These are phyloP conservation scores for Ornithoptera priamus DNA, from an alignment of 2,888 invertebrate species.

Conservation along the genomic window DNA sequence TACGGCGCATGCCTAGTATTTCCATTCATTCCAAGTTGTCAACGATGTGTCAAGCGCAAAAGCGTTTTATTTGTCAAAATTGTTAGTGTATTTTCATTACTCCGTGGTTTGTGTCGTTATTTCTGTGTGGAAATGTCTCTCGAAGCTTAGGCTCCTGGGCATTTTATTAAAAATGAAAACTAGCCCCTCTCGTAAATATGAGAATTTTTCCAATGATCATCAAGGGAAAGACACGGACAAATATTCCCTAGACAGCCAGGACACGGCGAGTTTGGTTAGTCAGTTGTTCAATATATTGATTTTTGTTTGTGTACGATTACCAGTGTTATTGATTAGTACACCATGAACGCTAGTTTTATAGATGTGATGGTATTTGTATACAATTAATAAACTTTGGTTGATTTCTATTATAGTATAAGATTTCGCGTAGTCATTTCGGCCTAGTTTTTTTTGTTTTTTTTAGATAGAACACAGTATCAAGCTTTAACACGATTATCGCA, in stretches of 20 bases:
- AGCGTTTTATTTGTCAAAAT: slow-evolving; percentile 30
- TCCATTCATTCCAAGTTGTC: slow-evolving; percentile 21
- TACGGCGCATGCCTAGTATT: neutral
- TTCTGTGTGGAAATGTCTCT: slow-evolving; percentile 64
- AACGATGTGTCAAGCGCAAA: slow-evolving; percentile 17
- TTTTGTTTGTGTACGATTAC: slow-evolving; percentile 62
- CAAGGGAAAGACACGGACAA: slow-evolving; percentile 74
- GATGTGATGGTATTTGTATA: neutral
- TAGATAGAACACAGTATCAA: slow-evolving; percentile 29
- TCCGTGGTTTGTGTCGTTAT: slow-evolving; percentile 57
- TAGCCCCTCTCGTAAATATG: slow-evolving; percentile 77
- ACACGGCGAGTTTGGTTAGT: slow-evolving; percentile 78
- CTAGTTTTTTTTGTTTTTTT: slow-evolving; percentile 51
- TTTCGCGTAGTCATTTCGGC: slow-evolving; percentile 37
- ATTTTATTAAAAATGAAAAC: slow-evolving; percentile 75
- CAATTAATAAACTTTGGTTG: neutral
- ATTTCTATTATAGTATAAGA: neutral
- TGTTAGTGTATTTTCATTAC: slow-evolving; percentile 55
- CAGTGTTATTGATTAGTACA: slow-evolving; percentile 66
- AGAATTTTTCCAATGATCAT: slow-evolving; percentile 70
- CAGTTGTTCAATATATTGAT: slow-evolving; percentile 50
- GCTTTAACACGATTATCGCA: slow-evolving; percentile 1
- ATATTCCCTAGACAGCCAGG: slow-evolving; percentile 75
- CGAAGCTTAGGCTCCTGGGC: slow-evolving; percentile 60
- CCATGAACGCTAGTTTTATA: slow-evolving; percentile 40